Evolutionary conservation across 2,888 invertebrate genomes (phyloP).

Genomic region (Nephrocerus scutellatus): DNA sequence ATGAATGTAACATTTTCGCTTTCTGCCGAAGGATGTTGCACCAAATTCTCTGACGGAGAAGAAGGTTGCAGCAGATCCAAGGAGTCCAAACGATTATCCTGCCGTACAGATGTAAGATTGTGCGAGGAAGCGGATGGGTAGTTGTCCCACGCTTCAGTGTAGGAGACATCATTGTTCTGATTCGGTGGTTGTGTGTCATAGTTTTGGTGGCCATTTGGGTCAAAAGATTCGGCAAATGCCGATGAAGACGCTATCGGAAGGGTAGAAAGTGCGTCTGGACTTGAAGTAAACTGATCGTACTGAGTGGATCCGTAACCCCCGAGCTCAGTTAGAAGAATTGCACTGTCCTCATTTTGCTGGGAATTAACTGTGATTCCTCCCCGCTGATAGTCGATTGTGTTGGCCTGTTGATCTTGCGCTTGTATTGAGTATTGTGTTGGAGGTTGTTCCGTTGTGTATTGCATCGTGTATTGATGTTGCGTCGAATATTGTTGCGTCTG

Average conservation of each 20-base stretch:
- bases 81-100: conserved; percentile 21
- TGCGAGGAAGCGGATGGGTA: conserved; percentile 48
- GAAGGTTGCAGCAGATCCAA: no score
- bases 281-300: conserved; percentile 8
- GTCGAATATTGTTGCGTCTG: conserved; percentile 5
- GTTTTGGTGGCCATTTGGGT: conserved; percentile 35
- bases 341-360: no score
- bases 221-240: no score
- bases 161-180: no score
- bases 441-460: conserved; percentile 11
- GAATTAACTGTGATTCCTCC: no score
- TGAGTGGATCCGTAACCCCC: no score
- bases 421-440: conserved; percentile 14
- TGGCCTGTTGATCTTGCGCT: conserved; percentile 9
- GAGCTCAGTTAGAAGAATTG: conserved; percentile 17
- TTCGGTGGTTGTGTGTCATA: no score
- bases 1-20: conserved; percentile 16
- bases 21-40: conserved; percentile 16
- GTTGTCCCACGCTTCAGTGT: no score
- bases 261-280: conserved; percentile 3
- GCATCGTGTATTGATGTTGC: conserved; percentile 10
- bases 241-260: conserved; percentile 8
- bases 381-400: conserved; percentile 1
- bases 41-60: conserved; percentile 19
- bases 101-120: conserved; percentile 21